Base-by-base conservation (phyloP, 2,113 vertebrate species). In the Larimichthys crocea region DNA sequence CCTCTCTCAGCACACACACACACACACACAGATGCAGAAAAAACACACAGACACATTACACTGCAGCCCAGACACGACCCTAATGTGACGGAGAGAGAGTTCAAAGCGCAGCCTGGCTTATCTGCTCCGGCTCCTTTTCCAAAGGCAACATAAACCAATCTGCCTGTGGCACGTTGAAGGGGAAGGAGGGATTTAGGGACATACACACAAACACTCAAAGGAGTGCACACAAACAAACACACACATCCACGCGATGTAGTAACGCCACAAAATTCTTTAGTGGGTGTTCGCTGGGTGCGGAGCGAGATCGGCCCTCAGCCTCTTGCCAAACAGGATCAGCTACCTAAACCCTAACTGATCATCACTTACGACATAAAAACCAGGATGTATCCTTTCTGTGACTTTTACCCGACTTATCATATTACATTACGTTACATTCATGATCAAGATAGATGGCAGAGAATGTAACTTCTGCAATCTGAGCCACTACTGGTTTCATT, bases 71-170 rank as follows among this genome's bases (percentile, higher is more conserved):
- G 40, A 84, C 49, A 76, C n/a, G 2, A 57, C 61, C 15, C 24
- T 52, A 42, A 69, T 55, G 56, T 50, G 17, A 63, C 31, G 74
- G 46, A 49, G 49, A 26, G 59, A 20, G 14, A 60, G 68, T 81
- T 85, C 64, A 89, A 88, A 87, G 82, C 78, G 22, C 6, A 31
- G 69, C 48, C 46, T 17, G 73, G 40, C 66, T 89, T 90, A 87
- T 85, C 74, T 53, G 48, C 56, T 76, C 82, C 83, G 85, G 61
- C 68, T 35, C 40, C 3, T 88, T 87, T 82, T 91, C 87, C 86
- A 88, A 89, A 89, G 86, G 78, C 82, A 92, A 91, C 88, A 87
- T 50, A 61, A 80, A 80, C 70, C 48, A 88, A 85, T 90, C 70
- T 76, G 76, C 67, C 67, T 69, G 19, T 57, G 50, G 82, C 62